These are phyloP conservation scores for Epirrhoe tristata DNA, from an alignment of 2,888 invertebrate genomes.

Conservation along the genomic window DNA sequence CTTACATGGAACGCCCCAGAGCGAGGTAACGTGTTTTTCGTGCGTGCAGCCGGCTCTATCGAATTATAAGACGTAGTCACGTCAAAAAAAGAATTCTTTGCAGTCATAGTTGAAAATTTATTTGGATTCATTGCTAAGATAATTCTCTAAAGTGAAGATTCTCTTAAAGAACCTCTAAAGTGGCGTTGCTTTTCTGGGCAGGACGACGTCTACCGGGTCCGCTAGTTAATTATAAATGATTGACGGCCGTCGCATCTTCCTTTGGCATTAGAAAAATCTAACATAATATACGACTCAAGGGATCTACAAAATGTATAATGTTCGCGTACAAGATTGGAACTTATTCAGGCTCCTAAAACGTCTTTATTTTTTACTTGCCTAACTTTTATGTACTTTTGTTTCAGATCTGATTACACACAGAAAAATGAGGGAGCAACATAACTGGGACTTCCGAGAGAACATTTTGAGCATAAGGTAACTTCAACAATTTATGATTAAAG, in stretches of 20 bases:
- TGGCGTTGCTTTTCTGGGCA: too few species aligned
- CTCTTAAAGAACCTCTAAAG: too few species aligned
- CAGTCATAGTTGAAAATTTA: too few species aligned
- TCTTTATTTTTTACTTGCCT: constrained; percentile 48
- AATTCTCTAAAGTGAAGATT: too few species aligned
- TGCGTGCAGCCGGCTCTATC: too few species aligned
- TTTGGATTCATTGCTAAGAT: too few species aligned
- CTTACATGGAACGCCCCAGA: too few species aligned
- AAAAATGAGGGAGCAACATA: constrained; percentile 70
- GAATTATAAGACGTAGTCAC: too few species aligned
- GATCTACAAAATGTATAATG: constrained; percentile 15
- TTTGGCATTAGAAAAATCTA: not conserved
- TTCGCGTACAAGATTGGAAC: constrained; percentile 11
- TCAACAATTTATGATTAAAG: constrained; percentile 19
- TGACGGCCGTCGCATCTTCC: not conserved
- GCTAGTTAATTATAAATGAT: too few species aligned
- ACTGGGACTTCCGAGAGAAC: constrained; percentile 66
- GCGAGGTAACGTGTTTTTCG: too few species aligned
- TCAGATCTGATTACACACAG: constrained; percentile 61
- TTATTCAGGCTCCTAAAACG: constrained; percentile 37
- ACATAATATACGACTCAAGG: constrained; percentile 1
- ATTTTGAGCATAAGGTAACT: constrained; percentile 65
- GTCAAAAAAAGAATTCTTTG: too few species aligned
- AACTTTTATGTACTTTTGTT: constrained; percentile 60
- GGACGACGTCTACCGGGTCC: too few species aligned